Conservation (phyloP, 2,113 vertebrate genomes). For the Apaloderma vittatum region DNA sequence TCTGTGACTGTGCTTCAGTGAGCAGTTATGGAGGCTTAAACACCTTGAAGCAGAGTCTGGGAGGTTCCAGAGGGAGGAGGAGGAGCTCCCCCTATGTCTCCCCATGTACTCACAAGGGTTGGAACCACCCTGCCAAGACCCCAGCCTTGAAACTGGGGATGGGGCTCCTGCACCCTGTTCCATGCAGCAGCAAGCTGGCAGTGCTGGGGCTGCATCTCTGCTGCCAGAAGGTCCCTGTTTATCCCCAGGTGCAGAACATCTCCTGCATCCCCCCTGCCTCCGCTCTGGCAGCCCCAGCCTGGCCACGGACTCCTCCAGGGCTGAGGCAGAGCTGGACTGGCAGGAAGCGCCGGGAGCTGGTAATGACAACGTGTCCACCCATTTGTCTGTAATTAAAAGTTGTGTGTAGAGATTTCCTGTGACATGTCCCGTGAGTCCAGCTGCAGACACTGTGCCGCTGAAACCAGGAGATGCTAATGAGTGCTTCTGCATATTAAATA, state of each 20-base stretch:
- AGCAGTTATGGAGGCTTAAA: background rate
- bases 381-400: conserved; percentile 80
- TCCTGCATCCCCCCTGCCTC: fast-evolving
- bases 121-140: background rate
- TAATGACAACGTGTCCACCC: conserved; percentile 30
- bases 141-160: background rate
- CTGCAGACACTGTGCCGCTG: conserved; percentile 54
- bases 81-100: fast-evolving
- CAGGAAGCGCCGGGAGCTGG: background rate
- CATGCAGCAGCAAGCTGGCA: fast-evolving
- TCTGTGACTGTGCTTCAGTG: background rate
- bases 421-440: conserved; percentile 78
- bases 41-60: background rate
- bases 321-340: background rate
- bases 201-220: background rate
- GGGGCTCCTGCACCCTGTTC: background rate
- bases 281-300: background rate
- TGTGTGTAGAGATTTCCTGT: conserved; percentile 76
- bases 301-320: fast-evolving
- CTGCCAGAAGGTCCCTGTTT: background rate
- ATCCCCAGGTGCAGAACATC: background rate
- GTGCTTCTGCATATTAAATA: conserved; percentile 79
- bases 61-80: background rate
- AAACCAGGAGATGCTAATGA: conserved; percentile 78
- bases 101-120: background rate